Evolutionary conservation across 2,113 vertebrate species (phyloP).

Genomic region (Onychorhynchus coronatus): DNA sequence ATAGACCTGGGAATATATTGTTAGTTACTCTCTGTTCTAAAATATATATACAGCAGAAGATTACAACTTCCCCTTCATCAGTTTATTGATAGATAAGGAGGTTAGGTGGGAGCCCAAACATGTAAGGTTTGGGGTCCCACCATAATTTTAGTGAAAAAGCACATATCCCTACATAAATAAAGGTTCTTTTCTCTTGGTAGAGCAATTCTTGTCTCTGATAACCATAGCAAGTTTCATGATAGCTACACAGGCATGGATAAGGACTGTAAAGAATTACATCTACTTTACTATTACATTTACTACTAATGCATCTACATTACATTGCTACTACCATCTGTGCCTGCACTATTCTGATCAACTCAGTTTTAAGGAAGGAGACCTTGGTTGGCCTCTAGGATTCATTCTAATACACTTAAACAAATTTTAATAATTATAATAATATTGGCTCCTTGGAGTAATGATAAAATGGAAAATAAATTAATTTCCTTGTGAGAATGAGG

Average conservation of each 20-base stretch:
- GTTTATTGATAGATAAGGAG: neutral
- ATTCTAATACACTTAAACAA: neutral
- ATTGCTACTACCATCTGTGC: neutral
- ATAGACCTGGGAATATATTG: too few relatives aligned
- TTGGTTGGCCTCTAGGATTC: neutral
- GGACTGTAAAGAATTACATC: neutral
- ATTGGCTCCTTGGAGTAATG: neutral
- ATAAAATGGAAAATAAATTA: neutral
- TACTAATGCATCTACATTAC: neutral
- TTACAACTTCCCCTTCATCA: neutral
- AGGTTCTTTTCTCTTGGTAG: neutral
- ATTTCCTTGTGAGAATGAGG: neutral
- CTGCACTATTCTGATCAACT: neutral
- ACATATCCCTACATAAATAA: neutral
- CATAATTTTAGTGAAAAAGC: neutral
- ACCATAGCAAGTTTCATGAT: neutral
- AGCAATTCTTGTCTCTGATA: neutral
- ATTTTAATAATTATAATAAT: neutral
- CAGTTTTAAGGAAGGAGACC: neutral
- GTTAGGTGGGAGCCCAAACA: neutral
- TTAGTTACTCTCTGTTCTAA: neutral
- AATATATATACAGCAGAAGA: rapidly evolving
- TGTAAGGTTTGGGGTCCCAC: rapidly evolving
- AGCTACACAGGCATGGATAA: neutral
- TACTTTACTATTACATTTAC: neutral